Evolutionary conservation across 2,888 invertebrate species (phyloP).

Genomic region (Cerastis rubricosa): DNA sequence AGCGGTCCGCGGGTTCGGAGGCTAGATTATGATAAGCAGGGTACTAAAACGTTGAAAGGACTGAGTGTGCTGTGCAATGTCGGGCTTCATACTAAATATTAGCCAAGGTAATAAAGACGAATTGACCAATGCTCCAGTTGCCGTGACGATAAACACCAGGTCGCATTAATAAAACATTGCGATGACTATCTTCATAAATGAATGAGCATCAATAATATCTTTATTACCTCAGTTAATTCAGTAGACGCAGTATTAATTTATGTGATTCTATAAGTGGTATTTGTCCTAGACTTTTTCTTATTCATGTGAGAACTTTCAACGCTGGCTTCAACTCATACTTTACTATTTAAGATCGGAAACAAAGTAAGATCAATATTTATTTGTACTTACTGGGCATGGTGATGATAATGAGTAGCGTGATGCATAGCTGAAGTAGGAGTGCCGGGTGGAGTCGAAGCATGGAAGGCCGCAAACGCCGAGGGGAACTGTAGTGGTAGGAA

Average conservation of each 20-base stretch:
- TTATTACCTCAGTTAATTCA: constrained; percentile 39
- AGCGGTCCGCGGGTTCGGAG: constrained; percentile 69
- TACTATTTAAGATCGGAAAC: neutral
- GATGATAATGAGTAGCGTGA: constrained; percentile 90
- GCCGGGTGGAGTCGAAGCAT: constrained; percentile 91
- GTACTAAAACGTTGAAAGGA: constrained; percentile 73
- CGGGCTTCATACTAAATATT: constrained; percentile 41
- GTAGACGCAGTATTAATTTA: constrained; percentile 29
- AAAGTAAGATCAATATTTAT: neutral
- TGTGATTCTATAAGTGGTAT: constrained; percentile 3
- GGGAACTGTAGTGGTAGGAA: constrained; percentile 91
- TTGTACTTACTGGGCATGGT: constrained; percentile 88
- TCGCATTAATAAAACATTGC: constrained; percentile 36
- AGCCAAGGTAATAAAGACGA: constrained; percentile 41
- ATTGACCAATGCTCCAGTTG: constrained; percentile 44
- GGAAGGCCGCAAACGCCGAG: constrained; percentile 91
- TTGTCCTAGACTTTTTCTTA: constrained; percentile 21
- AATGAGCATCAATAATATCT: constrained; percentile 43
- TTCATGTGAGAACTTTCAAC: constrained; percentile 19
- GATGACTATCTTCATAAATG: constrained; percentile 42
- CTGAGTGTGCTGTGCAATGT: constrained; percentile 68
- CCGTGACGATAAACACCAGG: constrained; percentile 32
- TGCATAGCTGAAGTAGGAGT: constrained; percentile 91
- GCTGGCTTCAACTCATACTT: neutral
- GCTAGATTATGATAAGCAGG: constrained; percentile 72